Evolutionary conservation across 2,888 invertebrate genomes (phyloP).

Genomic region (Cataglyphis altisquamis): DNA sequence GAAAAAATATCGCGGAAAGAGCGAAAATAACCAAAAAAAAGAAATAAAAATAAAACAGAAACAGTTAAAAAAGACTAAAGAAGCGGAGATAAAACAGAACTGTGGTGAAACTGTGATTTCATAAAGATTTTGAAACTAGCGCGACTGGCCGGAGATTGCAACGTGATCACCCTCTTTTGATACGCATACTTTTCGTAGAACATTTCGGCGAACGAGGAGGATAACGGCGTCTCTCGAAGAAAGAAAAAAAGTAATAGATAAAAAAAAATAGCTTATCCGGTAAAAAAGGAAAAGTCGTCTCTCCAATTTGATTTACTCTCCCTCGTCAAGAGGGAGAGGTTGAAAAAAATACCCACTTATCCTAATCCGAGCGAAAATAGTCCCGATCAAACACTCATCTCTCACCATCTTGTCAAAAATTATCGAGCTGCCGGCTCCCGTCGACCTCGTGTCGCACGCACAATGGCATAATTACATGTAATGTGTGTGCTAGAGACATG

Average conservation of each 20-base stretch:
- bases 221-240: conserved; percentile 34
- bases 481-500: conserved; percentile 39
- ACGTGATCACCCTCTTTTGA: conserved; percentile 41
- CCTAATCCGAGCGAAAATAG: conserved; percentile 7
- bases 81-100: conserved; percentile 44
- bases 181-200: conserved; percentile 32
- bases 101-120: conserved; percentile 58
- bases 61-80: conserved; percentile 1
- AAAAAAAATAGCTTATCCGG: conserved; percentile 8
- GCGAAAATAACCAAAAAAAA: conserved; percentile 12
- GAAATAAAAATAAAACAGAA: neutral
- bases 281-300: conserved; percentile 36
- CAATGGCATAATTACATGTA: neutral
- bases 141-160: conserved; percentile 38
- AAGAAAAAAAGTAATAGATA: neutral
- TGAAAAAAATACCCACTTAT: neutral
- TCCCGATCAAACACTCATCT: conserved; percentile 10
- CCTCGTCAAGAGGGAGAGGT: conserved; percentile 15
- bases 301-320: conserved; percentile 17
- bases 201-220: conserved; percentile 41
- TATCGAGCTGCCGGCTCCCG: conserved; percentile 1
- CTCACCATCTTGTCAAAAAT: conserved; percentile 24
- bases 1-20: conserved; percentile 42
- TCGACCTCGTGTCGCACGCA: conserved; percentile 13
- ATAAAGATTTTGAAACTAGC: conserved; percentile 49